Percentiles rank a stretch among this genome's conserved stretches.
Evolutionary conservation across 2,797 vertebrate species (phyloP).

Genomic region (Catamblyrhynchus diadema): DNA sequence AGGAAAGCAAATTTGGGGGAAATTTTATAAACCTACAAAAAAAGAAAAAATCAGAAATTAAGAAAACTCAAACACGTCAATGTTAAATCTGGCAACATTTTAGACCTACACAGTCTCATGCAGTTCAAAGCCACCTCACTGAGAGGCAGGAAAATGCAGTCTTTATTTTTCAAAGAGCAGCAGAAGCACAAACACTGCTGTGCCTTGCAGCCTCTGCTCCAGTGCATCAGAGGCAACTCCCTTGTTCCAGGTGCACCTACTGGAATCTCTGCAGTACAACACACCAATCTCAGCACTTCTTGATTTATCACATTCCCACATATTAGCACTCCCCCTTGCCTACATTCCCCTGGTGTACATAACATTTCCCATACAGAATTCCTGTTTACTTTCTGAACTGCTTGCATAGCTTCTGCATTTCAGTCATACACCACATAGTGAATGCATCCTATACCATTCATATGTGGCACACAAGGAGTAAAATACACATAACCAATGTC

Average conservation of each 20-base stretch:
- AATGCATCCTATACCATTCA: neutral
- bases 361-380: neutral
- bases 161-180: neutral
- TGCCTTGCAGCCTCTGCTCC: neutral
- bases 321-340: neutral
- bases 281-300: neutral
- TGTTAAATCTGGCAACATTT: neutral
- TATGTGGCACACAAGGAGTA: neutral
- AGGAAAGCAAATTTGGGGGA: slow-evolving; percentile 88
- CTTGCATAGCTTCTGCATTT: neutral
- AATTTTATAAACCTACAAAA: slow-evolving; percentile 84
- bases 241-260: neutral
- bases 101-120: neutral
- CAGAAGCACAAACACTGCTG: neutral
- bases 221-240: neutral
- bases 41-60: neutral
- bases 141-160: neutral
- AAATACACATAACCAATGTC: neutral
- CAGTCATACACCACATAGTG: neutral
- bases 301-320: neutral
- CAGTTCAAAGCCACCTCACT: neutral
- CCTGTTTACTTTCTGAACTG: neutral
- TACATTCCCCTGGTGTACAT: neutral
- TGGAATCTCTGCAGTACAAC: neutral
- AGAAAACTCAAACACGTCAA: neutral